A percentile compares a stretch with the other conserved stretches of the same genome.
phyloP scores from a whole-genome alignment of 2,797 vertebrate species.

The Alfaro cultratus region DNA sequence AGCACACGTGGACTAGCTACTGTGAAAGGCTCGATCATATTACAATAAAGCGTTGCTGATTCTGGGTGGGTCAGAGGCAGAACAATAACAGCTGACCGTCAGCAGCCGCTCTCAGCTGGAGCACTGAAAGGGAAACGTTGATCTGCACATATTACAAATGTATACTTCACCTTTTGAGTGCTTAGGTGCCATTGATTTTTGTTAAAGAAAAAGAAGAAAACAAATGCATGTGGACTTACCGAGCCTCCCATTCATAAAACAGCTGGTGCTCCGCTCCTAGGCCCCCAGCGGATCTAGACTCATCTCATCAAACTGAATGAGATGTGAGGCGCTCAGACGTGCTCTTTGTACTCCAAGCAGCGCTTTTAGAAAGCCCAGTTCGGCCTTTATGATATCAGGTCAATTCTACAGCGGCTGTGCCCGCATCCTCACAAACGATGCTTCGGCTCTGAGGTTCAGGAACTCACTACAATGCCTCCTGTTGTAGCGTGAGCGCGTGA shows the following conservation, averaged over 20 bases:
- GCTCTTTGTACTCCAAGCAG: slow-evolving; percentile 8
- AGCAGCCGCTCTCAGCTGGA: slow-evolving; percentile 39
- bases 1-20: background rate
- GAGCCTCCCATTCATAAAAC: slow-evolving; percentile 76
- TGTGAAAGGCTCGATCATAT: background rate
- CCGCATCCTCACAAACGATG: slow-evolving; percentile 51
- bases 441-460: slow-evolving; percentile 45
- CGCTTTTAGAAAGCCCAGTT: background rate
- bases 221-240: slow-evolving; percentile 60
- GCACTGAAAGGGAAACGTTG: background rate
- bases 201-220: background rate
- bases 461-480: slow-evolving; percentile 53
- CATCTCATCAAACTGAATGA: slow-evolving; percentile 30
- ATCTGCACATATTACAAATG: background rate
- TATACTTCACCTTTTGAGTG: background rate
- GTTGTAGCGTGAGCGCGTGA: slow-evolving; percentile 39
- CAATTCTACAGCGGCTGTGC: slow-evolving; percentile 20
- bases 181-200: background rate
- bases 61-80: slow-evolving; percentile 67
- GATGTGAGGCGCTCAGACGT: background rate
- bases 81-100: slow-evolving; percentile 68
- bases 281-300: slow-evolving; percentile 66
- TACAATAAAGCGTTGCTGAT: slow-evolving; percentile 30
- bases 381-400: background rate
- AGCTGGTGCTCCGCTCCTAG: slow-evolving; percentile 59